Base-by-base conservation (phyloP, 2,888 invertebrate species). In the Tiliacea aurago region DNA sequence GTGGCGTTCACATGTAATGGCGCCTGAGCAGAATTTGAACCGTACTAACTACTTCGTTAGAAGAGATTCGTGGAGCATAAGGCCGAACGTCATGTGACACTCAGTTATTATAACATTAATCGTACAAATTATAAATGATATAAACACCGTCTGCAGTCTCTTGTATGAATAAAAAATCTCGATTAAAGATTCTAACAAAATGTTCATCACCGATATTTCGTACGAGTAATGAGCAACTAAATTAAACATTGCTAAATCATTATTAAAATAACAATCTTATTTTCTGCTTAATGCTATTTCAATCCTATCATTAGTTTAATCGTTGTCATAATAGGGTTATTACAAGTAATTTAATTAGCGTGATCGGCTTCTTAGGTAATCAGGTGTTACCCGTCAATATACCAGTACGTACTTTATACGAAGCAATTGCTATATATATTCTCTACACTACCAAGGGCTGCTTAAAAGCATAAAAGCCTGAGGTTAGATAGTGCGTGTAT, bases 1-100 rank as follows among this genome's bases (percentile, higher is more conserved):
- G 68, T 56, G 56, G 45, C 71, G 71, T 61, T 65, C 55, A 67
- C 23, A 37, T 47, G 66, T 53, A n/a, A 51, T 49, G 62, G 23
- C 4, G 37, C 13, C 49, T 56, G 59, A 70, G 41, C 65, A 33
- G 23, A 55, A 23, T 65, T 28, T 37, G 59, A 76, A 55, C 33
- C 70, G 15, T 45, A 23, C 56, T 68, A 63, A 71, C 67, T 68
- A 33, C 58, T 78, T 73, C 66, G 58, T 73, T 62, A 66, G 47
- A 33, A 20, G 61, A 33, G 49, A 33, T 61, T 53, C 23, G n/a
- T 18, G 33, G 45, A 47, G 33, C 23, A 20, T 18, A n/a, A 43
- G 53, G 13, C 43, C 23, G 20, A 45, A 15, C 7, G 53, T 37
- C 33, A 28, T 13, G 47, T 11, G 53, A n/a, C 41, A n/a, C 58